Conservation (phyloP, 2,113 vertebrate genomes). For the Acinonyx jubatus region DNA sequence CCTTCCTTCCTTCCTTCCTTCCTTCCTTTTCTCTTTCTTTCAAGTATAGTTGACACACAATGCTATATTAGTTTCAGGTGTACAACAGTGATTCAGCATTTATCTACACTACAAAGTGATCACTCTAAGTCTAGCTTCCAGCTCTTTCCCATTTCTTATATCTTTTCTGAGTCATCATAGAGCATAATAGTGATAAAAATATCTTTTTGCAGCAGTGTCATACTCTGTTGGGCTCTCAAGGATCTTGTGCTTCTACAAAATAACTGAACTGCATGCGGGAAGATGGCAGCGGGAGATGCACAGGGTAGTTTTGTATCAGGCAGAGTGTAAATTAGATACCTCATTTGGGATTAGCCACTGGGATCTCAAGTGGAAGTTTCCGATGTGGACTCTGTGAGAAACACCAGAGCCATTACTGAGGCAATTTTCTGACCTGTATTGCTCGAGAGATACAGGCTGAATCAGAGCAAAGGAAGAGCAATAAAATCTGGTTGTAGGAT, state of each 20-base stretch:
- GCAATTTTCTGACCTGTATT: background rate
- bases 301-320: background rate
- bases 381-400: background rate
- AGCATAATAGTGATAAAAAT: slow-evolving; percentile 22
- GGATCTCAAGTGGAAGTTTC: background rate
- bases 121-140: background rate
- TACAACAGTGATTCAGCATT: background rate
- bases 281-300: background rate
- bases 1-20: too few species aligned
- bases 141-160: background rate
- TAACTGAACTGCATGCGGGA: background rate
- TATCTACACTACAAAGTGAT: background rate
- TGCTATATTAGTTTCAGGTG: background rate
- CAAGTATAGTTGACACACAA: background rate
- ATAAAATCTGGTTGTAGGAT: background rate
- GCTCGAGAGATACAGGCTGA: background rate
- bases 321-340: background rate
- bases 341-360: background rate
- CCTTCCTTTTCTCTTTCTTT: too few species aligned
- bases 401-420: background rate
- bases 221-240: background rate
- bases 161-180: slow-evolving; percentile 43
- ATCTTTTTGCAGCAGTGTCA: background rate
- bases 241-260: background rate
- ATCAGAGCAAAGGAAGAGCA: background rate